Evolutionary conservation across 2,113 vertebrate species (phyloP).

Genomic region (Ardeotis arabs): DNA sequence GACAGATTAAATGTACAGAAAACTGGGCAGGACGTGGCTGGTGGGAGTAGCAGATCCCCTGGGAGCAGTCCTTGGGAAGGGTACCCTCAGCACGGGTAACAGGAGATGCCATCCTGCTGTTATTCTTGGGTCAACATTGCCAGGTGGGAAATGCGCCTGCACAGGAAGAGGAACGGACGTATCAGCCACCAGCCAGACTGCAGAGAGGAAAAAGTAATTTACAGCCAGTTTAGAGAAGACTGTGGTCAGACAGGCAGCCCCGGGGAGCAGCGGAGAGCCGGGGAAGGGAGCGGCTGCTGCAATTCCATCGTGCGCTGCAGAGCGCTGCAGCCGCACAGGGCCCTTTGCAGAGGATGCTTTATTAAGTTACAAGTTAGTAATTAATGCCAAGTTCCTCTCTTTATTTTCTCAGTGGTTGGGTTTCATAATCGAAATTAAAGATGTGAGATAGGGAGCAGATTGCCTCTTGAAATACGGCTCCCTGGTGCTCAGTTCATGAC

Average conservation of each 20-base stretch:
- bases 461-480: constrained; percentile 32
- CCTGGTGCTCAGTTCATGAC: neutral
- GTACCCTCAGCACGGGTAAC: neutral
- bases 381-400: constrained; percentile 55
- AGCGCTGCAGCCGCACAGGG: neutral
- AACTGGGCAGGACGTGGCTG: neutral
- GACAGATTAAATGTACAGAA: neutral
- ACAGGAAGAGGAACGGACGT: neutral
- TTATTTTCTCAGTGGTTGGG: constrained; percentile 31
- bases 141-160: neutral
- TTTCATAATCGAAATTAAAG: constrained; percentile 53
- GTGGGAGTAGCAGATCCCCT: no score
- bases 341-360: neutral
- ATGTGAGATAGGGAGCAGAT: constrained; percentile 10
- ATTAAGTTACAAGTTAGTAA: constrained; percentile 49
- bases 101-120: neutral
- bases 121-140: neutral
- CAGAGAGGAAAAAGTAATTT: neutral
- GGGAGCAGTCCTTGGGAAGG: accelerated
- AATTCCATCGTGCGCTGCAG: neutral
- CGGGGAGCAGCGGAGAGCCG: neutral
- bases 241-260: constrained; percentile 10
- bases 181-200: neutral
- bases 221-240: neutral
- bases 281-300: neutral